Conservation (phyloP, 1,140 invertebrate species). For the Drosophila asahinai region DNA sequence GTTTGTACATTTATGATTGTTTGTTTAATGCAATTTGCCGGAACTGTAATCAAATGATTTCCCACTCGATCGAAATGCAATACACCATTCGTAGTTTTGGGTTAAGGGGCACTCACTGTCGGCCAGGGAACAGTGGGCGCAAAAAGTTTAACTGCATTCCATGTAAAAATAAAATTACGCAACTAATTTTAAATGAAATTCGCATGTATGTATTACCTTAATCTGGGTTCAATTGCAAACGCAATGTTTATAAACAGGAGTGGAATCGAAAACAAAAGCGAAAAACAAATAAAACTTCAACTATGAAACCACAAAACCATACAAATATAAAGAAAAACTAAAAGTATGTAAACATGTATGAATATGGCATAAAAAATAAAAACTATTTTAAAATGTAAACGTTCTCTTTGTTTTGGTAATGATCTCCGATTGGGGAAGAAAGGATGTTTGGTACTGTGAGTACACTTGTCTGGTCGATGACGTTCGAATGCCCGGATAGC, state of each 20-base stretch:
- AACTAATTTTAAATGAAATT: slow-evolving; percentile 74
- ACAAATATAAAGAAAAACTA: slow-evolving; percentile 73
- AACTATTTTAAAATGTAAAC: slow-evolving; percentile 79
- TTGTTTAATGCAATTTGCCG: slow-evolving; percentile 47
- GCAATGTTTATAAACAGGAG: slow-evolving; percentile 57
- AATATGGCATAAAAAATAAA: slow-evolving; percentile 77
- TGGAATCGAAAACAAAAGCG: slow-evolving; percentile 61
- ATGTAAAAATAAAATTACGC: slow-evolving; percentile 77
- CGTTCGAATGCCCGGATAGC: slow-evolving; percentile 88
- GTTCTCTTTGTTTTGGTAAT: neutral
- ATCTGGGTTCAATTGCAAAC: slow-evolving; percentile 61
- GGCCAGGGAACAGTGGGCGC: slow-evolving; percentile 45
- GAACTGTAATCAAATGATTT: slow-evolving; percentile 46
- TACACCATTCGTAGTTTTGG: slow-evolving; percentile 59
- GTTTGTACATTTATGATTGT: slow-evolving; percentile 29
- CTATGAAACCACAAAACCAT: slow-evolving; percentile 63
- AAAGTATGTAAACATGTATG: slow-evolving; percentile 79
- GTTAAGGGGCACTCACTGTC: slow-evolving; percentile 36
- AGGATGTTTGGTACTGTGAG: slow-evolving; percentile 1
- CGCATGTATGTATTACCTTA: slow-evolving; percentile 61
- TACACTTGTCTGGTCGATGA: neutral
- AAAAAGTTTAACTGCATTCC: slow-evolving; percentile 83
- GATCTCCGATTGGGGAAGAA: neutral
- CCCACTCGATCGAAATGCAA: slow-evolving; percentile 50
- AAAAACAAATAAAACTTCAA: slow-evolving; percentile 59